phyloP scores from a whole-genome alignment of 2,797 vertebrate genomes.

The Labroides dimidiatus region DNA sequence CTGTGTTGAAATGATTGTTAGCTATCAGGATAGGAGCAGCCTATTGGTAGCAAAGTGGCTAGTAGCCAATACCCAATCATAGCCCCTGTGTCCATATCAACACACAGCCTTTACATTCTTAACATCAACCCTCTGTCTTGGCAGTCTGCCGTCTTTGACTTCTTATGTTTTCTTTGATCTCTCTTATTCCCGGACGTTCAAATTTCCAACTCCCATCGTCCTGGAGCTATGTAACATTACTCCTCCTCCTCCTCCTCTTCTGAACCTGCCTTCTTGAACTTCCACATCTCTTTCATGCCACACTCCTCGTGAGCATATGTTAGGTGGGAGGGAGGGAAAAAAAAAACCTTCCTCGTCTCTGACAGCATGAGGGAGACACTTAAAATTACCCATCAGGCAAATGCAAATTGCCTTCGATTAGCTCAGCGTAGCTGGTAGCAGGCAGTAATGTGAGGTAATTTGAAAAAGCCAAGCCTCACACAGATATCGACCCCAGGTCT shows the following conservation, averaged over 20 bases:
- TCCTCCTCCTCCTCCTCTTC: not conserved
- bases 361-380: slow-evolving; percentile 57
- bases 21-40: no score
- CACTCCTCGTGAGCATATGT: slow-evolving; percentile 38
- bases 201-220: slow-evolving; percentile 9
- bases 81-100: not conserved
- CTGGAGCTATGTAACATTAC: slow-evolving; percentile 16
- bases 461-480: slow-evolving; percentile 53
- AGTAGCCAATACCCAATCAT: no score
- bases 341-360: slow-evolving; percentile 10
- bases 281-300: slow-evolving; percentile 29
- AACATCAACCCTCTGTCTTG: not conserved
- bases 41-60: no score
- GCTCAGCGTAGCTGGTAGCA: slow-evolving; percentile 55
- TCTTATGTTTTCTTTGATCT: not conserved
- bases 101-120: no score
- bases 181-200: slow-evolving; percentile 19
- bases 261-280: slow-evolving; percentile 30
- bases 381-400: slow-evolving; percentile 73
- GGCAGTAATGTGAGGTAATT: slow-evolving; percentile 69
- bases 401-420: slow-evolving; percentile 80
- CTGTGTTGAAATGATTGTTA: no score
- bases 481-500: slow-evolving; percentile 57
- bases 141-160: slow-evolving; percentile 4
- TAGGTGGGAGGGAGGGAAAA: not conserved